These are phyloP conservation scores for Spilosoma lubricipeda DNA, from an alignment of 2,888 invertebrate genomes.

Conservation along the genomic window DNA sequence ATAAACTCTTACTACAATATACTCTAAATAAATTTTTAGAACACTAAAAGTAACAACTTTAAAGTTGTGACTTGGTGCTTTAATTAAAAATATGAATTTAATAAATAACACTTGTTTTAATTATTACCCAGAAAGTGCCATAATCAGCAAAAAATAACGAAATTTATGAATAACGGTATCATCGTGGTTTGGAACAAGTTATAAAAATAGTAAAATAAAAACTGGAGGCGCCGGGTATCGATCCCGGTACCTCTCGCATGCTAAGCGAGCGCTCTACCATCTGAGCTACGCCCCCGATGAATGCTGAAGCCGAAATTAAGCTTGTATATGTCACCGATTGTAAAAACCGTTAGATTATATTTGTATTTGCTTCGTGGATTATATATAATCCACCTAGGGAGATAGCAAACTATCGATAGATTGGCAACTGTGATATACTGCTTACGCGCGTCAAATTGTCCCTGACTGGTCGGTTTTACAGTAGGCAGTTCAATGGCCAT, in stretches of 20 bases:
- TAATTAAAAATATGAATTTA: not conserved
- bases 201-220: not conserved
- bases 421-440: no score
- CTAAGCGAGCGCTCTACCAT: conserved; percentile 87
- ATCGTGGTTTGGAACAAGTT: no score
- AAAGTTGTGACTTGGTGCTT: not conserved
- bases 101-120: not conserved
- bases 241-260: conserved; percentile 87
- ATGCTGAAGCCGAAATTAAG: not conserved
- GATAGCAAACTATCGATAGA: no score
- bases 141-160: not conserved
- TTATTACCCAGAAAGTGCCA: not conserved
- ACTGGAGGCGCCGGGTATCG: conserved; percentile 86
- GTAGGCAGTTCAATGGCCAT: no score
- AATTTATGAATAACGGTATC: not conserved
- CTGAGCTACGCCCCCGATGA: conserved; percentile 85
- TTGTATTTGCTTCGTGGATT: no score
- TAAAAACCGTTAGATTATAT: no score
- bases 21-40: not conserved
- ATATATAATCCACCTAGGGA: no score
- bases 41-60: not conserved
- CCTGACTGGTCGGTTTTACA: no score
- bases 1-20: not conserved
- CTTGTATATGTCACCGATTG: no score
- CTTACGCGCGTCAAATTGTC: no score